phyloP scores from a whole-genome alignment of 2,888 invertebrate species.

The Lasioglossum morio region DNA sequence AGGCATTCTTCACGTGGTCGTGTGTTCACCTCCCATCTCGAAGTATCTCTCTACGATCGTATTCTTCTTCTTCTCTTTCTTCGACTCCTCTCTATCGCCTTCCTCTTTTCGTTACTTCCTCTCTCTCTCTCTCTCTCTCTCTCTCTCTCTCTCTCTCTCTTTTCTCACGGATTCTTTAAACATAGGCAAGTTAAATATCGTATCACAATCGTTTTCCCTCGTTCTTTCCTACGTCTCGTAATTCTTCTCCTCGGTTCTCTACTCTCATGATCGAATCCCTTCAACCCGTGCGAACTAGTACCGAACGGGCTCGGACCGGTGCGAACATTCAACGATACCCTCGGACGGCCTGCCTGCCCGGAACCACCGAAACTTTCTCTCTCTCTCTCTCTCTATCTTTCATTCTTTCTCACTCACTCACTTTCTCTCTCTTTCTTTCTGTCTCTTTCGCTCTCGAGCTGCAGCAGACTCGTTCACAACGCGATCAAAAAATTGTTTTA shows the following conservation, averaged over 20 bases:
- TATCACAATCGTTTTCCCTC: constrained; percentile 82
- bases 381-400: not conserved
- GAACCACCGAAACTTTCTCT: constrained; percentile 46
- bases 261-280: not conserved
- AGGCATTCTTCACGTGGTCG: constrained; percentile 76
- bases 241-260: not conserved
- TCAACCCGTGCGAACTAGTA: constrained; percentile 57
- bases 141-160: not conserved
- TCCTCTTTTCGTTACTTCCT: constrained; percentile 40
- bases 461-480: constrained; percentile 16
- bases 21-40: constrained; percentile 64
- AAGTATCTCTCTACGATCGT: constrained; percentile 63
- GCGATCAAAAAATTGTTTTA: not conserved
- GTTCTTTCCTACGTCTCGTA: not conserved
- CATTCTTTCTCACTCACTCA: constrained; percentile 10
- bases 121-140: not conserved
- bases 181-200: constrained; percentile 85
- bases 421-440: not conserved
- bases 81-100: constrained; percentile 42
- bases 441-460: constrained; percentile 37
- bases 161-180: constrained; percentile 71
- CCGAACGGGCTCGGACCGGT: constrained; percentile 41
- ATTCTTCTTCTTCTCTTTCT: not conserved
- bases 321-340: constrained; percentile 40
- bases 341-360: constrained; percentile 57